phyloP scores from a whole-genome alignment of 2,113 vertebrate species.

The Coptodon bakossiorum region DNA sequence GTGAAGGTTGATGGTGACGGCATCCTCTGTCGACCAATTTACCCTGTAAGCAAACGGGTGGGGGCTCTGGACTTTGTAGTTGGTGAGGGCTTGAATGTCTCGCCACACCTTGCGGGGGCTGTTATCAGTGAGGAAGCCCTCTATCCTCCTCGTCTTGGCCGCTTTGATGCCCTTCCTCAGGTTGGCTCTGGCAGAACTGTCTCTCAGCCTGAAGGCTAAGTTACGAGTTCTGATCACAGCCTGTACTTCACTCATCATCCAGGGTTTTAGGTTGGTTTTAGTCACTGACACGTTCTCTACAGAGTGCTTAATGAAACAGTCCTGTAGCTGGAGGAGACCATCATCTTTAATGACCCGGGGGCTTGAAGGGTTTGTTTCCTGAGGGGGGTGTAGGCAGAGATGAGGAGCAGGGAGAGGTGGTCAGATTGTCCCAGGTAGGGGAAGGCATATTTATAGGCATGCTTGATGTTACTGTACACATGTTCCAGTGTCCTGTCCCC shows the following conservation, averaged over 20 bases:
- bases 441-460: fast-evolving
- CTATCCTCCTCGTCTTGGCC: neutral
- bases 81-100: fast-evolving
- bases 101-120: neutral
- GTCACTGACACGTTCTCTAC: neutral
- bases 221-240: neutral
- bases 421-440: neutral
- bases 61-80: neutral
- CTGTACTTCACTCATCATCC: neutral
- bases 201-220: neutral
- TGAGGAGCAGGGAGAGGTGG: neutral
- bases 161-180: neutral
- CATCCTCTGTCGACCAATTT: neutral
- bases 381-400: neutral
- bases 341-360: neutral
- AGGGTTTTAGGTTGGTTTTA: neutral
- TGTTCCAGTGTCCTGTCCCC: neutral
- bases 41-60: neutral
- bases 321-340: neutral
- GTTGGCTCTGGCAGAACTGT: neutral
- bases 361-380: neutral
- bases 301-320: neutral
- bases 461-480: neutral
- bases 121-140: neutral
- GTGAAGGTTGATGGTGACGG: neutral